These are phyloP conservation scores for Baryphthengus martii DNA, from an alignment of 2,113 vertebrate genomes.

Conservation along the genomic window DNA sequence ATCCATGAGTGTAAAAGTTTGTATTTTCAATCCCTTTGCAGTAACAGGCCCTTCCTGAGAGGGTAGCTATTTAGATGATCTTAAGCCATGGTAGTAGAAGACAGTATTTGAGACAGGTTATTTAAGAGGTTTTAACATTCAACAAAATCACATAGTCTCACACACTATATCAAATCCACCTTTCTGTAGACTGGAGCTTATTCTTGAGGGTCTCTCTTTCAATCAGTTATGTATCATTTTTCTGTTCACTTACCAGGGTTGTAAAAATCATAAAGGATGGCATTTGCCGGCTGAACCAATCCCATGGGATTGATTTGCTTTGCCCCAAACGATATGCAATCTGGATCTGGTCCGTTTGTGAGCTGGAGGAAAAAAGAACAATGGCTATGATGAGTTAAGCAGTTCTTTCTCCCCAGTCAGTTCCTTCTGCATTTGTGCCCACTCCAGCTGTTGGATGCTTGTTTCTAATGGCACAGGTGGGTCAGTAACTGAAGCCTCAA, in stretches of 20 bases:
- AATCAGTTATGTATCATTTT: background rate
- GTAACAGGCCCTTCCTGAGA: background rate
- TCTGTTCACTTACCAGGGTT: slow-evolving; percentile 65
- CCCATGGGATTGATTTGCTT: slow-evolving; percentile 73
- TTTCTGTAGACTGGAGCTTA: background rate
- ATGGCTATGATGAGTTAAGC: background rate
- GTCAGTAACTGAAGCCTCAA: background rate
- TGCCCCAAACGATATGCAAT: slow-evolving; percentile 68
- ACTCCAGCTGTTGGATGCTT: background rate
- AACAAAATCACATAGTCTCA: background rate
- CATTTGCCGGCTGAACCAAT: slow-evolving; percentile 74
- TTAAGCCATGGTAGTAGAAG: background rate
- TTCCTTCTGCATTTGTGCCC: background rate
- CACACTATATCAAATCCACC: background rate
- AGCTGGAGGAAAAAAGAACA: slow-evolving; percentile 48
- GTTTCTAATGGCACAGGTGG: background rate
- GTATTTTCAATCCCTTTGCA: background rate
- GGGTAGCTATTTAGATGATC: background rate
- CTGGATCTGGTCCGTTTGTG: background rate
- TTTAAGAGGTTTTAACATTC: background rate
- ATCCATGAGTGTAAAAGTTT: background rate
- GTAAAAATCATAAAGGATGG: slow-evolving; percentile 75
- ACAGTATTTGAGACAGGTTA: background rate
- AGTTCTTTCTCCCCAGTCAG: background rate
- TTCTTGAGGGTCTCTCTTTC: background rate